Evolutionary conservation across 2,888 invertebrate genomes (phyloP).

Genomic region (Meliscaeva auricollis): DNA sequence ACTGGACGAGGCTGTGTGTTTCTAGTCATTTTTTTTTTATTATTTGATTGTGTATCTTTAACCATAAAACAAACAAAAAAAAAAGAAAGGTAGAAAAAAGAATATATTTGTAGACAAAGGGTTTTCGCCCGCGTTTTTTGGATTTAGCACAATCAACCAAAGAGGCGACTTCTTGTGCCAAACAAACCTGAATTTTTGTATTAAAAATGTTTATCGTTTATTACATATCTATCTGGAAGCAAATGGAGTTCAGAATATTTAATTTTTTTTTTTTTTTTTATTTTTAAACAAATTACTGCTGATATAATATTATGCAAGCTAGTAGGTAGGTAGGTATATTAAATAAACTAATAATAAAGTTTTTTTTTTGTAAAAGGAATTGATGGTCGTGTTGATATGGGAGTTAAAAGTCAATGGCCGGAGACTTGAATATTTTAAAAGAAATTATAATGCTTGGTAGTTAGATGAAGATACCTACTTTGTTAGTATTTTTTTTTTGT

Average conservation of each 20-base stretch:
- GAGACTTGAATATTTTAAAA: conserved; percentile 5
- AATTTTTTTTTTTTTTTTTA: neutral
- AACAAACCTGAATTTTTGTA: conserved; percentile 32
- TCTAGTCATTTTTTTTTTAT: conserved; percentile 12
- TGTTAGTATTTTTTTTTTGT: too few relatives aligned
- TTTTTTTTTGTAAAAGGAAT: neutral
- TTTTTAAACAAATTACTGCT: conserved; percentile 25
- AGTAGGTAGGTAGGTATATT: neutral
- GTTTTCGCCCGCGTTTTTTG: conserved; percentile 41
- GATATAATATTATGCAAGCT: conserved; percentile 28
- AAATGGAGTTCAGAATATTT: conserved; percentile 5
- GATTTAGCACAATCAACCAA: conserved; percentile 19
- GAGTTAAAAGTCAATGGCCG: conserved; percentile 1
- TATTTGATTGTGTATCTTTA: conserved; percentile 27
- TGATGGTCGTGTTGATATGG: neutral
- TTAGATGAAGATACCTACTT: too few relatives aligned
- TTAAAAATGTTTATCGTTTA: neutral
- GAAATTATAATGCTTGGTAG: neutral
- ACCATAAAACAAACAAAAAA: neutral
- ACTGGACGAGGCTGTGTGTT: conserved; percentile 17
- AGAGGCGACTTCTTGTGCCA: conserved; percentile 13
- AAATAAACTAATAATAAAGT: neutral
- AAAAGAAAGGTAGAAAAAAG: conserved; percentile 33
- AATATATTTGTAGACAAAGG: conserved; percentile 35
- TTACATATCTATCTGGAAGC: neutral